These are phyloP conservation scores for Drosophila lacertosa DNA, from an alignment of 1,140 invertebrate genomes.

Conservation along the genomic window DNA sequence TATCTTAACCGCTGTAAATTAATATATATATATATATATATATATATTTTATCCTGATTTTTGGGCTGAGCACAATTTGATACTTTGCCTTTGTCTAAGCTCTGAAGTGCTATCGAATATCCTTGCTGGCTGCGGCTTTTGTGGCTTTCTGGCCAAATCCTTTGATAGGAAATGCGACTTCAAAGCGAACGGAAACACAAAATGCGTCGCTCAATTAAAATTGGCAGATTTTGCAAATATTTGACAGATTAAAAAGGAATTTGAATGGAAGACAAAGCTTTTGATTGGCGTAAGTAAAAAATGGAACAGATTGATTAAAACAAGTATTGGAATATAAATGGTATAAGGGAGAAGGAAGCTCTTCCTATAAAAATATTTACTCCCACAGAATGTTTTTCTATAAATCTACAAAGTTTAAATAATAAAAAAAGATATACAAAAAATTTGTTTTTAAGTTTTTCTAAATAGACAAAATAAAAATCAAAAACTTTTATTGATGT, in stretches of 20 bases:
- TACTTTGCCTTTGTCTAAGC: background rate
- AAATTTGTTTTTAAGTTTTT: too few species aligned
- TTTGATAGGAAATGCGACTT: constrained; percentile 13
- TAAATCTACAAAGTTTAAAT: too few species aligned
- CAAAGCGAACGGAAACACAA: constrained; percentile 1
- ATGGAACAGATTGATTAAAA: too few species aligned
- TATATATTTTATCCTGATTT: constrained; percentile 12
- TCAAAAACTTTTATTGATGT: too few species aligned
- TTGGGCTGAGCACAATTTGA: constrained; percentile 2
- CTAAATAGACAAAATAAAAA: too few species aligned
- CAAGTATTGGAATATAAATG: too few species aligned
- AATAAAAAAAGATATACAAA: too few species aligned
- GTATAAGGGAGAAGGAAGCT: too few species aligned
- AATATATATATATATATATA: too few species aligned
- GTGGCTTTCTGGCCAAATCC: constrained; percentile 11
- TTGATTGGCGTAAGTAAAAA: background rate
- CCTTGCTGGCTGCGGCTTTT: constrained; percentile 10
- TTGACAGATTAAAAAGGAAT: background rate
- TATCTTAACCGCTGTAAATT: constrained; percentile 18
- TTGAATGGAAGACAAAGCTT: constrained; percentile 3
- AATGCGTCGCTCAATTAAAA: constrained; percentile 18
- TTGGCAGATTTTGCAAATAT: background rate
- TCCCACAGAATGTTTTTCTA: too few species aligned
- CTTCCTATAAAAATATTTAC: too few species aligned
- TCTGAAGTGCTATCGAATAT: constrained; percentile 32